Base-by-base conservation (phyloP, 2,888 invertebrate species). In the Eristalis arbustorum region DNA sequence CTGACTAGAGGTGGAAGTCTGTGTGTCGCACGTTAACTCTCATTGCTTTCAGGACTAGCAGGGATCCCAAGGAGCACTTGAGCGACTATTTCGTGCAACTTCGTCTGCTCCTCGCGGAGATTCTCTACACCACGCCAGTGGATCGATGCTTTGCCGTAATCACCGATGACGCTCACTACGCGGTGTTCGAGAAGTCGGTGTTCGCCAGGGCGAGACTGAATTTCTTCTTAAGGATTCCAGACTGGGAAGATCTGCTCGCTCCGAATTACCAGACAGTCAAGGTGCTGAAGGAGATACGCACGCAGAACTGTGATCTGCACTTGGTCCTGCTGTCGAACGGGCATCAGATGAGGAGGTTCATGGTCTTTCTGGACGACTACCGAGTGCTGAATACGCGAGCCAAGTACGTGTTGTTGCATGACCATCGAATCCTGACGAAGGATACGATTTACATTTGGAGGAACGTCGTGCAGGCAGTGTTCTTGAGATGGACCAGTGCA, bases 361-460 rank as follows among this genome's bases (percentile, higher is more conserved):
- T 97, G n/a, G 93, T 93, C 89, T 97, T 95, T 91, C 94, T 95
- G 0, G 96, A 97, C 91, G 94, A 95, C 95, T 95, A 91, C 90
- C 94, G 96, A 8, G 93, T 96, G 23, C 91, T 97, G 61, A 95
- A 96, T 90, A 95, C 96, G 0, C 94, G 95, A 89, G 95, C 95
- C 0, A 95, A 95, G 88, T 97, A 95, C 90, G 93, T 97, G 49
- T 91, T 97, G 78, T 92, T 97, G 0, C 94, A 96, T 91, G 96
- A 97, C 91, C 92, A 94, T 79, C 93, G 96, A 5, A 93, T 97
- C 1, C 95, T 96, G 89, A 93, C 94, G 69, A 93, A 94, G 87
- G 94, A 95, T 5, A 92, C 96, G 84, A 94, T 95, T 89, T 96
- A 96, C 89, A 91, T 97, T 14, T 97, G 97, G 97, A 96, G 95